phyloP scores from a whole-genome alignment of 2,797 vertebrate species.

The Euthynnus affinis region DNA sequence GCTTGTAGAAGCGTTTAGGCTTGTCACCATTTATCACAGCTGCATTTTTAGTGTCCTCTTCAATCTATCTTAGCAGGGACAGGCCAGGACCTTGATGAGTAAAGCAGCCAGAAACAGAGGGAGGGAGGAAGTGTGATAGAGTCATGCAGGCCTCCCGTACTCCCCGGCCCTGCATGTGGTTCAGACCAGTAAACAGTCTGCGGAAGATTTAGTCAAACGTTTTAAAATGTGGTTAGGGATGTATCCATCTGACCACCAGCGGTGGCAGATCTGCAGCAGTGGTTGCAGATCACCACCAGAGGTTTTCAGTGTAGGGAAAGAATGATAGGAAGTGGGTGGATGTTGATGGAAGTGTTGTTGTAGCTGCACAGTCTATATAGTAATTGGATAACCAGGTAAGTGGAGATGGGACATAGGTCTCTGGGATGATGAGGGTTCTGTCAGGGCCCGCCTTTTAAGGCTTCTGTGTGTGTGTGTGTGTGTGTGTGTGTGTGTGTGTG shows the following conservation, averaged over 20 bases:
- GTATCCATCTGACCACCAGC: constrained; percentile 75
- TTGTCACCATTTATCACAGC: constrained; percentile 81
- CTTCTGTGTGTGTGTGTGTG: constrained; percentile 30
- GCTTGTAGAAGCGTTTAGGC: constrained; percentile 75
- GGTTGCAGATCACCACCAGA: constrained; percentile 57
- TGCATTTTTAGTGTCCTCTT: constrained; percentile 79
- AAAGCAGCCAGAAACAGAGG: constrained; percentile 74
- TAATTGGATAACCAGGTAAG: constrained; percentile 84
- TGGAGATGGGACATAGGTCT: constrained; percentile 74
- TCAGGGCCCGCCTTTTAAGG: constrained; percentile 71
- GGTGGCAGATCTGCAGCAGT: constrained; percentile 44
- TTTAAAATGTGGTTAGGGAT: constrained; percentile 72
- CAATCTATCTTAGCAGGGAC: constrained; percentile 75
- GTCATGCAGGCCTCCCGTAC: constrained; percentile 56
- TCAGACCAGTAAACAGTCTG: constrained; percentile 71
- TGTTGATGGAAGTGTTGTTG: constrained; percentile 71
- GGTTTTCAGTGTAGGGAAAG: constrained; percentile 44
- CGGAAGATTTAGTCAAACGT: constrained; percentile 58
- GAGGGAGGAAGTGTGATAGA: constrained; percentile 77
- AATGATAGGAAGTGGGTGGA: constrained; percentile 38
- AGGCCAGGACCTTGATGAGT: constrained; percentile 77
- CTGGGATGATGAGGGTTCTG: constrained; percentile 70
- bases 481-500: constrained; percentile 22
- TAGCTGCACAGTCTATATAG: constrained; percentile 69
- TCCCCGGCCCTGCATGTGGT: constrained; percentile 67